Base-by-base conservation (phyloP, 35 echinoderm and acorn worm genomes). In the Heliocidaris tuberculata region DNA sequence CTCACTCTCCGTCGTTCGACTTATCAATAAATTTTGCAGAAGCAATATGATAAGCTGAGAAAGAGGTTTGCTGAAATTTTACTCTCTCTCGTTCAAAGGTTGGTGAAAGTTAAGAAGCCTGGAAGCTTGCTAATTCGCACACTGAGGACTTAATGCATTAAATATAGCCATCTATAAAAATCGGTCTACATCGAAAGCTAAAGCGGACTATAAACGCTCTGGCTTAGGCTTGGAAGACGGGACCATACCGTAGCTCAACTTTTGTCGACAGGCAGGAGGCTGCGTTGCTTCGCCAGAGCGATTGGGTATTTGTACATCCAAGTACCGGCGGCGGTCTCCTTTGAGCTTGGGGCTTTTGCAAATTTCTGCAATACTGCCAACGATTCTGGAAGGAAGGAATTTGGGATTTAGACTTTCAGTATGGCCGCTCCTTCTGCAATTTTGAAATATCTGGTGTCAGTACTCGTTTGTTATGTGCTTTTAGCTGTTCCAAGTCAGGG, bases 391-490 rank as follows among this genome's bases (percentile, higher is more conserved):
- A 49, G 48, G 29, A 93, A 93, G 91, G 91, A 93, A 93, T 93
- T 93, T 59, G 8, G 65, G 48, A 93, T 50, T 93, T 59, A 52
- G 50, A 30, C 50, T 8, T 59, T 31, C 47, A 93, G n/a, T 13
- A 93, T 93, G 91, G 91, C 91, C 6, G 50, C 91, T 59, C 91
- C 48, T 30, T 93, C 91, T 32, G 48, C 91, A 59, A 93, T 93
- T 93, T 59, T 48, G 0, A 93, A 93, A 93, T 93, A 93, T 29
- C 91, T 93, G 16, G 49, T 93, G 16, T 93, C 91, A 48, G 50
- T 93, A 13, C 91, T 93, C 4, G 8, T 93, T 6, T 93, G 91
- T 93, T 30, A 48, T 49, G 91, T 93, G 48, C 91, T 93, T 30
- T 59, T 93, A 10, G 31, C 91, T 5, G 91, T 93, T 13, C 50